Evolutionary conservation across 2,888 invertebrate genomes (phyloP).

Genomic region (Eupithecia pulchellata): DNA sequence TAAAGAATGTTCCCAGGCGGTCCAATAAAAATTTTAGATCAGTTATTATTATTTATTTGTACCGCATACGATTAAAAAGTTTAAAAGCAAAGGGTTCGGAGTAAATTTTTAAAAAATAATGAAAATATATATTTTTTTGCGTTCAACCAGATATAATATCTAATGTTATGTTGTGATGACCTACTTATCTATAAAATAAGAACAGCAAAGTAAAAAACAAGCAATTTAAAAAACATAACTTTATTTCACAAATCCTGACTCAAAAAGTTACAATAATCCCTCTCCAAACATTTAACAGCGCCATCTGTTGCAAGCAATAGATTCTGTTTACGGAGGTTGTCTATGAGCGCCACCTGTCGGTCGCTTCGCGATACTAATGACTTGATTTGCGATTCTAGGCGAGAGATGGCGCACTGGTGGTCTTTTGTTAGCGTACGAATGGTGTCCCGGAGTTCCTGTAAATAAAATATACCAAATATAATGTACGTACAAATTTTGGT

Average conservation of each 20-base stretch:
- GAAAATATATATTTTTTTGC: too few species aligned
- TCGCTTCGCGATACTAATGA: constrained; percentile 47
- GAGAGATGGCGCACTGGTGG: constrained; percentile 62
- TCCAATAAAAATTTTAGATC: too few species aligned
- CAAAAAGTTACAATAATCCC: constrained; percentile 67
- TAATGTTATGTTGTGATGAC: background rate
- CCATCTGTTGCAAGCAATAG: constrained; percentile 60
- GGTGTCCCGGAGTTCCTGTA: constrained; percentile 70
- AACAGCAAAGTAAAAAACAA: background rate
- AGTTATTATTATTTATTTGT: too few species aligned
- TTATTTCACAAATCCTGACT: constrained; percentile 56
- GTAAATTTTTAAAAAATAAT: too few species aligned
- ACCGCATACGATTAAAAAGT: too few species aligned
- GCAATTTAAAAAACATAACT: background rate
- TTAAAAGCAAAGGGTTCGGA: too few species aligned
- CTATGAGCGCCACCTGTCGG: constrained; percentile 62
- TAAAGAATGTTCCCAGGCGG: too few species aligned
- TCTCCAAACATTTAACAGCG: constrained; percentile 61
- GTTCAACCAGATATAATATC: background rate
- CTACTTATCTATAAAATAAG: background rate
- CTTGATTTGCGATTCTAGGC: constrained; percentile 59
- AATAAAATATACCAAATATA: constrained; percentile 12
- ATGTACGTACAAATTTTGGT: too few species aligned
- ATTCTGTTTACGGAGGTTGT: constrained; percentile 69
- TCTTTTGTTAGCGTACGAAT: constrained; percentile 61